Evolutionary conservation across 2,888 invertebrate genomes (phyloP), one percentile per base, ranked within the genome.

Genomic region (Torymus texanus): DNA sequence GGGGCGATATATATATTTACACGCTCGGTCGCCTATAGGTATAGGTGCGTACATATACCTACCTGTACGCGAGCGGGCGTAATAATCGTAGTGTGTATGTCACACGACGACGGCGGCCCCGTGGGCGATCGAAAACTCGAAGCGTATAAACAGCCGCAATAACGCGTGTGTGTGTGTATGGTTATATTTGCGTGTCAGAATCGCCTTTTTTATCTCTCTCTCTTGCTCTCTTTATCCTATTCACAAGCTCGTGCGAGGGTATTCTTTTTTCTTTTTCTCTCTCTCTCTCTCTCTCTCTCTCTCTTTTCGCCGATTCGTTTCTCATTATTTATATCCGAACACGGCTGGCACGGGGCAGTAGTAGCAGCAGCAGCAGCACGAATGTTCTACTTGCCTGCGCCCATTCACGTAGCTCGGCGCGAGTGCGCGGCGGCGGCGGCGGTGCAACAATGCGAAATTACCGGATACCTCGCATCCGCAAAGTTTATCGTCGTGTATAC

Each of bases 381-480:
- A 76, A 75, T 66, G 87, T 87, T 87, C 86, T 87, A 87, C 85
- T 85, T 84, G 86, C 86, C 82, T 87, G 87, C 85, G 83, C 81
- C 87, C 85, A 87, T 87, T 87, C 84, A 85, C 84, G 83, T 75
- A 80, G 68, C 80, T 81, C 79, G 51, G 8, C 82, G 81, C 82
- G 81, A 84, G 83, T 81, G 5, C 29, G 29, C 29, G 29, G 29
- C 29, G 21, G 21, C 21, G 21, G 21, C 21, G 21, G 29, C 80
- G 83, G 83, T 84, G 84, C 85, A 84, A 88, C 87, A 87, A 87
- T 87, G 84, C 86, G 86, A 88, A 88, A 88, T 87, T 87, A 86
- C 88, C 88, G 88, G 88, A 88, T 87, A 88, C 87, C 86, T 86
- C 85, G 86, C 87, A 88, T 88, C 88, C 88, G 88, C 86, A 86